Percentiles rank a stretch among this genome's conserved stretches.
phyloP scores from a whole-genome alignment of 2,113 vertebrate genomes.

The Emydura subglobosa region DNA sequence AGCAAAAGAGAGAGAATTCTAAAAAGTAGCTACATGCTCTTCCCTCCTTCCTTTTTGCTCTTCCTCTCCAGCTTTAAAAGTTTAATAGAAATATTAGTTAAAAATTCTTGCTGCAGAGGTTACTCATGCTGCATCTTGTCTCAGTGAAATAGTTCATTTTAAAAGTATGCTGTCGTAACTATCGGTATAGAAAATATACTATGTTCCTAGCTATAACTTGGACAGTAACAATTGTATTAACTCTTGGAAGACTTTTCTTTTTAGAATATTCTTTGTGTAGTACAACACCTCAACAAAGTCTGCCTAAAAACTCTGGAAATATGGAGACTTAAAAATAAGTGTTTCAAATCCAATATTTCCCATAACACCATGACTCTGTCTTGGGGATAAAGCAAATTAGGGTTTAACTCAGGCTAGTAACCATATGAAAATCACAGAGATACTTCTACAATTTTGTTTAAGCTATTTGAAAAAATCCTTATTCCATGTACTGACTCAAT shows the following conservation, averaged over 20 bases:
- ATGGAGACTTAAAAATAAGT: neutral
- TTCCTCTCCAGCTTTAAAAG: neutral
- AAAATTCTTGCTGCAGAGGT: neutral
- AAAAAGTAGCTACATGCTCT: rapidly evolving
- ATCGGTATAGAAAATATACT: neutral
- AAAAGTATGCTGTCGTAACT: neutral
- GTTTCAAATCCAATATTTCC: too few relatives aligned
- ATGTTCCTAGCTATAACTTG: neutral
- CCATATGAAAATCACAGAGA: neutral
- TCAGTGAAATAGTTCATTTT: neutral
- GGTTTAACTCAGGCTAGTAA: neutral
- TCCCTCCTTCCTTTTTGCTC: neutral
- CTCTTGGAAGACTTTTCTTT: neutral
- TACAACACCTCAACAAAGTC: neutral
- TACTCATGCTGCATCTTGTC: neutral
- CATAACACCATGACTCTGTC: too few relatives aligned
- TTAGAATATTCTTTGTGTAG: neutral
- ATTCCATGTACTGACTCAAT: neutral
- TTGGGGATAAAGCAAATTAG: too few relatives aligned
- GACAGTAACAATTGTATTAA: neutral
- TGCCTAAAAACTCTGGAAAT: neutral
- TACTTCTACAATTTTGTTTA: neutral
- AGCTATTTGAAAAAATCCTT: neutral
- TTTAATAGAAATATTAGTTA: neutral
- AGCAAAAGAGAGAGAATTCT: neutral